A percentile compares a stretch with the other conserved stretches of the same genome.
Evolutionary conservation across 2,888 invertebrate species (phyloP).

Genomic region (Nephrotoma appendiculata): DNA sequence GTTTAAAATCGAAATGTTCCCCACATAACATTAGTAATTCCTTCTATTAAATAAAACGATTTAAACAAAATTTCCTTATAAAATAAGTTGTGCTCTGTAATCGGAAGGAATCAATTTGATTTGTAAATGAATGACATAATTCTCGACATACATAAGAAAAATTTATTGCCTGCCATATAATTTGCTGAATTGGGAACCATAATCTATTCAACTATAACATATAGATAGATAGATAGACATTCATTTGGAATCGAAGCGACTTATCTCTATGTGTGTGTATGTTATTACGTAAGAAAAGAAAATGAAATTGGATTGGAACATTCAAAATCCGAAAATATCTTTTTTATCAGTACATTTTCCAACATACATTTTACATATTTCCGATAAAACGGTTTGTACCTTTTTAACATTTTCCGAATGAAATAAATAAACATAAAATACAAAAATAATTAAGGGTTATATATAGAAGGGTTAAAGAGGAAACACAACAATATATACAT

Average conservation of each 20-base stretch:
- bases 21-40: too few relatives aligned
- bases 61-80: neutral
- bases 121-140: neutral
- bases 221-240: neutral
- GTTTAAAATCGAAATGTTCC: too few relatives aligned
- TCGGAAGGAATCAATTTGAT: neutral
- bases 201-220: neutral
- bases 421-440: neutral
- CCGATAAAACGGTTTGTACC: neutral
- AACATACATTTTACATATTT: neutral
- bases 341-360: neutral
- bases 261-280: neutral
- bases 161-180: neutral
- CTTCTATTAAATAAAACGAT: neutral
- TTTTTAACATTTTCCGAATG: neutral
- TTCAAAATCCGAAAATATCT: neutral
- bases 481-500: neutral
- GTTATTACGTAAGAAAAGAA: neutral
- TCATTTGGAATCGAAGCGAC: neutral
- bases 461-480: neutral
- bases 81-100: neutral
- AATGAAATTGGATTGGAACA: neutral
- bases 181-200: neutral
- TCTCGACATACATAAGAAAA: neutral
- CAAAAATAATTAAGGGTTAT: neutral